Percentiles rank a stretch among this genome's conserved stretches.
Conservation (phyloP, 2,113 vertebrate species). For the Ancistrus triradiatus region DNA sequence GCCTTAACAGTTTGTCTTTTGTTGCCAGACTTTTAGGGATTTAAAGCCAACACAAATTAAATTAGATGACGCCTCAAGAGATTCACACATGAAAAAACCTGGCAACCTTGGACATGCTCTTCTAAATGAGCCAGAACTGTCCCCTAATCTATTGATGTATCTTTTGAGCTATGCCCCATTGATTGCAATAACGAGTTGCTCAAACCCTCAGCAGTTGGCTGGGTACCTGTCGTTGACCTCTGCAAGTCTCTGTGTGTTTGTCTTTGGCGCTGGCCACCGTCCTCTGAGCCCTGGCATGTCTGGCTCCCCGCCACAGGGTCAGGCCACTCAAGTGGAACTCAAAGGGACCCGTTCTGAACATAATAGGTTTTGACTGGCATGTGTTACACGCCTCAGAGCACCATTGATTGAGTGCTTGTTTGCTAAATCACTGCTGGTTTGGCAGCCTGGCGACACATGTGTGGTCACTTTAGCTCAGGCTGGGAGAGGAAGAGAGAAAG, state of each 20-base stretch:
- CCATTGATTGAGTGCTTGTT: conserved; percentile 86
- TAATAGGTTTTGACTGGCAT: conserved; percentile 88
- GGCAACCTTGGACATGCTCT: too few relatives aligned
- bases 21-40: too few relatives aligned
- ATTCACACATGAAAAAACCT: too few relatives aligned
- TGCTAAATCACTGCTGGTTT: conserved; percentile 86
- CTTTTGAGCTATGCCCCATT: too few relatives aligned
- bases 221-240: conserved; percentile 4
- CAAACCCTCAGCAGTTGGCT: not conserved
- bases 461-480: conserved; percentile 61
- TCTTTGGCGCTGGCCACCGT: conserved; percentile 62
- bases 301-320: conserved; percentile 75
- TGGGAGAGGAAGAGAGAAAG: conserved; percentile 13
- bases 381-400: conserved; percentile 79
- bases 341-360: conserved; percentile 76
- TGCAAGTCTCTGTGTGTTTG: conserved; percentile 32
- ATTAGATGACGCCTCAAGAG: too few relatives aligned
- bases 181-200: not conserved
- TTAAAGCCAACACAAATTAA: too few relatives aligned
- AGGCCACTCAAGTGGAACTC: conserved; percentile 78
- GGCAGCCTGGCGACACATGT: conserved; percentile 67
- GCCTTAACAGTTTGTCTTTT: too few relatives aligned
- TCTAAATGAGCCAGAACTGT: too few relatives aligned
- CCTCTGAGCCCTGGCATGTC: conserved; percentile 70
- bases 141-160: too few relatives aligned